Percentiles rank a stretch among this genome's conserved stretches.
Conservation (phyloP, 2,113 vertebrate species). For the Eurypyga helias region DNA sequence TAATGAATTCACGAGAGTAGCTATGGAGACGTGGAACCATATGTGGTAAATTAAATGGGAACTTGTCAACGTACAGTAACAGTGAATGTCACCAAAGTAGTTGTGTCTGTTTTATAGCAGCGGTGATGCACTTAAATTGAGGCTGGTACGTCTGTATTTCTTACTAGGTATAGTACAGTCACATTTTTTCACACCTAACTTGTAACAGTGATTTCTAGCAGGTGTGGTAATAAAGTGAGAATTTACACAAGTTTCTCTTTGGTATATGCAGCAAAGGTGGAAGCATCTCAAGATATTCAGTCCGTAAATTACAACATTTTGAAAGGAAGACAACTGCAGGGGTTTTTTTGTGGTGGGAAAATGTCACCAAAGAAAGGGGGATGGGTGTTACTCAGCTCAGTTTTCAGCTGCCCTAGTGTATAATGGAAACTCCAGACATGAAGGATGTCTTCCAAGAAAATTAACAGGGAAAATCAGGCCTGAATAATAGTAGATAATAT, state of each 20-base stretch:
- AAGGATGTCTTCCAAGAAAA: neutral
- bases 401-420: neutral
- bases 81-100: conserved; percentile 56
- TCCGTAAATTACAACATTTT: neutral
- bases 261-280: neutral
- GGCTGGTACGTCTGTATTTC: neutral
- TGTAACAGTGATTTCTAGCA: conserved; percentile 52
- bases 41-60: conserved; percentile 73
- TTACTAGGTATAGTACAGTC: neutral
- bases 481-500: neutral
- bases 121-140: neutral
- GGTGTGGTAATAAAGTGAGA: conserved; percentile 51
- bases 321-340: neutral
- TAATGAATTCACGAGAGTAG: conserved; percentile 77
- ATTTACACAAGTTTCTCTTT: neutral
- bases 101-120: conserved; percentile 52
- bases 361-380: neutral
- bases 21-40: conserved; percentile 71
- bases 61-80: conserved; percentile 67
- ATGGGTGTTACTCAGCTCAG: neutral
- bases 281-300: neutral
- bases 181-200: conserved; percentile 36
- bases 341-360: neutral
- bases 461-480: neutral
- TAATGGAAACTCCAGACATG: neutral